Percentiles rank a stretch among this genome's conserved stretches.
phyloP scores from a whole-genome alignment of 2,797 vertebrate species.

The Hozukius guyotensis region DNA sequence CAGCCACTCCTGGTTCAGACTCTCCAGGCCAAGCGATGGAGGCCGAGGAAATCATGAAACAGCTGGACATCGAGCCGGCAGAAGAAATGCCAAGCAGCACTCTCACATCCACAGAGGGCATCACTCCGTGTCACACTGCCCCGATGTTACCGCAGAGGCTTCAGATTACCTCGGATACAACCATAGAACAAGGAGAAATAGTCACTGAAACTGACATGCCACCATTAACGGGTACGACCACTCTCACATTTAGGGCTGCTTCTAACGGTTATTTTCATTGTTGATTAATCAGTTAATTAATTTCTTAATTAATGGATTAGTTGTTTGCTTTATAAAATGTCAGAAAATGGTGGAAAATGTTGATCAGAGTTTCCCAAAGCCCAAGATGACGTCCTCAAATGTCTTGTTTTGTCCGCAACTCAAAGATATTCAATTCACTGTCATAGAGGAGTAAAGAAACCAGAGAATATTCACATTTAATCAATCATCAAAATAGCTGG shows the following conservation, averaged over 20 bases:
- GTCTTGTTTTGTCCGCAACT: no score
- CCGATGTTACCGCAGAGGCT: conserved; percentile 75
- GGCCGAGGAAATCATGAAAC: conserved; percentile 97
- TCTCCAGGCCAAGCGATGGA: conserved; percentile 95
- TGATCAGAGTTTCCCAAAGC: no score
- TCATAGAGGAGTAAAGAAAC: no score
- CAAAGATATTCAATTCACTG: no score
- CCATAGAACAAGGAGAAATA: conserved; percentile 88
- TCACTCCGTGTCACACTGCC: conserved; percentile 82
- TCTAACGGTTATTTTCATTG: no score
- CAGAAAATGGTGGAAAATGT: no score
- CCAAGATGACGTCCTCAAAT: no score
- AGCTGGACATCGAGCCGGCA: conserved; percentile 95
- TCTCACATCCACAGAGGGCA: conserved; percentile 78
- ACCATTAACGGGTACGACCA: conserved; percentile 83
- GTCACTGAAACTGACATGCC: conserved; percentile 90
- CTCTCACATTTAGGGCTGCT: background rate
- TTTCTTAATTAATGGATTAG: no score
- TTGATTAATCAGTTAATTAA: no score
- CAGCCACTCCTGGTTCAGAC: conserved; percentile 93
- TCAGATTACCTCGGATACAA: conserved; percentile 74
- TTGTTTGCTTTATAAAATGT: no score
- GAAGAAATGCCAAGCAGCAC: conserved; percentile 94
- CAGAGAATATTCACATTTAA: no score
- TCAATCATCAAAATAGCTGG: no score